A percentile compares a stretch with the other conserved stretches of the same genome.
Evolutionary conservation across 2,113 vertebrate species (phyloP).

Genomic region (Sebastes schlegelii): DNA sequence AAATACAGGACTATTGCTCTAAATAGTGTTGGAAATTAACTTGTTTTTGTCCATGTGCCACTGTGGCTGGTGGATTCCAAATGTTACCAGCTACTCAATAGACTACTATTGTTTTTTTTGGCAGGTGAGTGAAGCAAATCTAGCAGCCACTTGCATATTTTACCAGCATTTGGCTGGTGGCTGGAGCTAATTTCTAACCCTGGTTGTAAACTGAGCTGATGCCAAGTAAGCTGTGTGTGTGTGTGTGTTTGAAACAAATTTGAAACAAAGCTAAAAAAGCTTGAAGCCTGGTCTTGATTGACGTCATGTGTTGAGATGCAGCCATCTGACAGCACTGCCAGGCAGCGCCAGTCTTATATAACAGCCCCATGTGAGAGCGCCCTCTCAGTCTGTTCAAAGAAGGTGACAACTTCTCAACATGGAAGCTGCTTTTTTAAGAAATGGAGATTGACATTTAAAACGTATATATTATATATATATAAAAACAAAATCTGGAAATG

Average conservation of each 20-base stretch:
- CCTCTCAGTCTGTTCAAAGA: constrained; percentile 35
- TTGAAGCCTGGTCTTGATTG: constrained; percentile 31
- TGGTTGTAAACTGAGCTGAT: constrained; percentile 1
- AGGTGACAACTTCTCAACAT: constrained; percentile 38
- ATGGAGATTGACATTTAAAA: constrained; percentile 21
- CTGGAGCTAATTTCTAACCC: too few species aligned
- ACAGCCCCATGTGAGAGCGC: constrained; percentile 34
- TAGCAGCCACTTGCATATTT: too few species aligned
- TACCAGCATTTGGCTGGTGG: too few species aligned
- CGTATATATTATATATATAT: neutral
- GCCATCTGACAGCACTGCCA: constrained; percentile 49
- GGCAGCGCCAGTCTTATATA: constrained; percentile 33
- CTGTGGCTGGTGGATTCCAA: too few species aligned
- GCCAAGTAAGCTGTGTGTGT: neutral
- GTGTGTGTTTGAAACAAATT: constrained; percentile 10
- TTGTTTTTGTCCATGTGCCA: too few species aligned
- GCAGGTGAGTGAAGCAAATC: too few species aligned
- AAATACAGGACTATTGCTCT: constrained; percentile 11
- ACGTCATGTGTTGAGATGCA: constrained; percentile 48
- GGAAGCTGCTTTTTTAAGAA: neutral
- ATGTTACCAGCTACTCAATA: too few species aligned
- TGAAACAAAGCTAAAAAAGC: constrained; percentile 36
- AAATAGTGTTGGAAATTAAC: neutral
- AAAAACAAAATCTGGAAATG: neutral
- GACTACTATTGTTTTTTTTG: too few species aligned